Evolutionary conservation across 2,113 vertebrate genomes (phyloP).

Genomic region (Terrapene triunguis): DNA sequence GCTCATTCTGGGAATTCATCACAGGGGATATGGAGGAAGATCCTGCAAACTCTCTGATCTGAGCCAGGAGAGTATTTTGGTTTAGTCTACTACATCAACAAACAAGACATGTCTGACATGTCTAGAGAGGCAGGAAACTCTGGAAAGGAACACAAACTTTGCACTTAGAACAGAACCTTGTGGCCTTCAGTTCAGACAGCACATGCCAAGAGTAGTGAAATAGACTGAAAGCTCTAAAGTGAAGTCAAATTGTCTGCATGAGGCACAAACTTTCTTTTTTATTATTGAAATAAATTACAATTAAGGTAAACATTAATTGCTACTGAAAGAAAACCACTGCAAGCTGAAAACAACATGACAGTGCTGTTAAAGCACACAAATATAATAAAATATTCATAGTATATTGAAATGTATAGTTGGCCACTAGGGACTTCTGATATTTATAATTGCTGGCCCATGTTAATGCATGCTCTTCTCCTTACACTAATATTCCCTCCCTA

Average conservation of each 20-base stretch:
- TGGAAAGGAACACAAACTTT: not conserved
- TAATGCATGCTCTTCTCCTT: not conserved
- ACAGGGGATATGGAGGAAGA: not conserved
- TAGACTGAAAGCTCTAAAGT: not conserved
- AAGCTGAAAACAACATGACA: not conserved
- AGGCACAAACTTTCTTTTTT: not conserved
- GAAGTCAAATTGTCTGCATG: not conserved
- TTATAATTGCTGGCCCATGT: not conserved
- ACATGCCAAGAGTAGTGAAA: not conserved
- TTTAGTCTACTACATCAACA: not conserved
- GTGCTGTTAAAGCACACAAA: not conserved
- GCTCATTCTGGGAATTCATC: not conserved
- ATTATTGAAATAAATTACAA: not conserved
- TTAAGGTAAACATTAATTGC: not conserved
- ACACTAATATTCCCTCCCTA: not conserved
- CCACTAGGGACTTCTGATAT: not conserved
- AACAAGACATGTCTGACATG: accelerated
- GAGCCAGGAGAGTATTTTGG: not conserved
- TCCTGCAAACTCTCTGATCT: not conserved
- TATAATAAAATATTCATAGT: not conserved
- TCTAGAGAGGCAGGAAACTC: not conserved
- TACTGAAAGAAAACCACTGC: not conserved
- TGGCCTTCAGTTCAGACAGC: not conserved
- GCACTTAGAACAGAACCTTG: not conserved
- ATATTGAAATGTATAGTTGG: not conserved